Evolutionary conservation across 2,888 invertebrate genomes (phyloP), one percentile per base, ranked within the genome.

Genomic region (Pristionchus mayeri): DNA sequence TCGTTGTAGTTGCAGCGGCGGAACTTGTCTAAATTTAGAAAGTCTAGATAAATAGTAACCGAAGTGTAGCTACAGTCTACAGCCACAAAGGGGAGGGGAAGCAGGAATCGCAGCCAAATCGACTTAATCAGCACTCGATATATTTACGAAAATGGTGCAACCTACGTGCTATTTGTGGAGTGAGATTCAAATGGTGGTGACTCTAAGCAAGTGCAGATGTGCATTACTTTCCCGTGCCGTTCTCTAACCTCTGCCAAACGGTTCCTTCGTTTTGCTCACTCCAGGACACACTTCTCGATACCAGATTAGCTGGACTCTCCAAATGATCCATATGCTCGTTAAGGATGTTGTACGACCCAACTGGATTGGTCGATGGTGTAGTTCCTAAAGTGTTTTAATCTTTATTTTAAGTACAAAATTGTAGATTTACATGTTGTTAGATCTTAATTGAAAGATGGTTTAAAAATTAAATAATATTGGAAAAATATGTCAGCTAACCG

Each of bases 361-460:
- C 85, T 44, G 90, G 88, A 18, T 90, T 71, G 2, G 90, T 90
- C 6, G 89, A 89, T 7, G 90, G 90, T 2, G 90, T 90, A 13
- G 85, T 86, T 78, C 86, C 71, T 80, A 83, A 13, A 78, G n/a
- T n/a, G n/a, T n/a, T n/a, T n/a, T n/a, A n/a, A 48, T 48, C 48
- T 44, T 44, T 6, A 44, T 6, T 44, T 44, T 6, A 44, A 13
- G 44, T 44, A 44, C 7, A 44, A 13, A 44, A 13, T 44, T 44
- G 11, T 16, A 48, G 7, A 48, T 48, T 11, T 48, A n/a, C n/a
- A n/a, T n/a, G 6, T 44, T 44, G 13, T 44, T 44, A 13, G 44
- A 44, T 44, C 13, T 44, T 44, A 44, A 44, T 44, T 9, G 6
- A 44, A 44, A 44, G 44, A 44, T 44, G 44, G 13, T 44, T 9